These are phyloP conservation scores for Megalurothrips usitatus DNA, from an alignment of 2,888 invertebrate species.

Conservation along the genomic window DNA sequence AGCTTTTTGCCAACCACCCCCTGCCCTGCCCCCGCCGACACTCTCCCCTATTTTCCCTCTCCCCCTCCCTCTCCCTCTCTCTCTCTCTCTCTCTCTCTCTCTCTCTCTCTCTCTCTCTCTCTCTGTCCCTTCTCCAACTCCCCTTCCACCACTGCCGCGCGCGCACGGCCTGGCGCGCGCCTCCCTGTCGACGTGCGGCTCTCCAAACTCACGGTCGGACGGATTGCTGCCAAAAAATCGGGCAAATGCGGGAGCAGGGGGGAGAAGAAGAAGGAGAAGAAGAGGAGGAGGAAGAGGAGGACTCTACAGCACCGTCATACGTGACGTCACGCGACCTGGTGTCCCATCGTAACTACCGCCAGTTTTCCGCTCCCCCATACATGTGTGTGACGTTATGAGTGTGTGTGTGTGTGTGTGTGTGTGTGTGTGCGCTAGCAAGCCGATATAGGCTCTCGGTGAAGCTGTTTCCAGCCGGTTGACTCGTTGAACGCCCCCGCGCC, in stretches of 20 bases:
- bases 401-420: background rate
- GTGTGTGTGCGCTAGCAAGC: background rate
- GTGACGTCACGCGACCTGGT: too few species aligned
- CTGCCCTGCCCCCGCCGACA: constrained; percentile 21
- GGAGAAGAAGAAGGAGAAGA: too few species aligned
- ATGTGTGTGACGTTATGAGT: too few species aligned
- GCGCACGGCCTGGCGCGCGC: background rate
- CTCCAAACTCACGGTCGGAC: constrained; percentile 23
- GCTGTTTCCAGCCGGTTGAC: too few species aligned
- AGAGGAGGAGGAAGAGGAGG: too few species aligned
- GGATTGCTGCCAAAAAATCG: constrained; percentile 16
- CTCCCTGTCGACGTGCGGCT: background rate
- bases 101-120: constrained; percentile 32
- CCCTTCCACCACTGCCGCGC: too few species aligned
- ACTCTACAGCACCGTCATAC: too few species aligned
- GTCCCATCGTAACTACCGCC: too few species aligned
- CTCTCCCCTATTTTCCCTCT: constrained; percentile 29
- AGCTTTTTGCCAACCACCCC: background rate
- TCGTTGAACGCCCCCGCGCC: too few species aligned
- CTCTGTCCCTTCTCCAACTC: background rate
- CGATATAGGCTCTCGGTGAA: too few species aligned
- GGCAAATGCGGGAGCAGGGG: background rate
- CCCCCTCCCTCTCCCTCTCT: constrained; percentile 13
- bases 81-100: constrained; percentile 9
- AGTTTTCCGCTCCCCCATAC: too few species aligned